These are phyloP conservation scores for Meteorus cinctellus DNA, from an alignment of 2,888 invertebrate species.

Conservation along the genomic window DNA sequence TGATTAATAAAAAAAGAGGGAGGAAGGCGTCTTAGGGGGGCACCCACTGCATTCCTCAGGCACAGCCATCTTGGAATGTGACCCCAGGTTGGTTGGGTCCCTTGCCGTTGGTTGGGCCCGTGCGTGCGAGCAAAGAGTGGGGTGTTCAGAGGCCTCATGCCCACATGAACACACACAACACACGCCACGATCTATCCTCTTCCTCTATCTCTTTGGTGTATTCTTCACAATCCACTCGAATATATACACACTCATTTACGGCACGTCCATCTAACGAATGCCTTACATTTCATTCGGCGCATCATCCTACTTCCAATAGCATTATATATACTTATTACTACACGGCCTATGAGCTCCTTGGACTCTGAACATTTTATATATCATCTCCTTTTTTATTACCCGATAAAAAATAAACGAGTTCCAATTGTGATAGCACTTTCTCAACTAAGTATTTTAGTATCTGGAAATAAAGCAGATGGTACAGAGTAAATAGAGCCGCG, in stretches of 20 bases:
- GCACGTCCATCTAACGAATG: slow-evolving; percentile 14
- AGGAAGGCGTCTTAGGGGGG: slow-evolving; percentile 70
- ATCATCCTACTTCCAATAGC: background rate
- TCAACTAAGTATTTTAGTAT: background rate
- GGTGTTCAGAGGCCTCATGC: slow-evolving; percentile 48
- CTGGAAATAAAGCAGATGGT: background rate
- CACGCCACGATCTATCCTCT: background rate
- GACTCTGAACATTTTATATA: background rate
- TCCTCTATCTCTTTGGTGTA: background rate
- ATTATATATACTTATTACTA: background rate
- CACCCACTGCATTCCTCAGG: slow-evolving; percentile 73
- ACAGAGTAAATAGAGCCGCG: background rate
- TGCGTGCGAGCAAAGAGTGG: slow-evolving; percentile 60
- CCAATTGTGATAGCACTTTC: background rate
- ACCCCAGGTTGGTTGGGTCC: slow-evolving; percentile 68
- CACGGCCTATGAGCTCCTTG: background rate
- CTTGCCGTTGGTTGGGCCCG: slow-evolving; percentile 59
- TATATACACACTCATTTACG: slow-evolving; percentile 20
- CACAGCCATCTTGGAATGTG: slow-evolving; percentile 75
- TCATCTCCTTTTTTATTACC: background rate
- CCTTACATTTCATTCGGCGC: background rate
- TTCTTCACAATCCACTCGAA: slow-evolving; percentile 15
- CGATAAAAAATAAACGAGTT: too few relatives aligned
- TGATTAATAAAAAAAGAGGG: slow-evolving; percentile 71
- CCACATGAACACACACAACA: slow-evolving; percentile 25